phyloP scores from a whole-genome alignment of 2,113 vertebrate species.

The Ploceus nigricollis region DNA sequence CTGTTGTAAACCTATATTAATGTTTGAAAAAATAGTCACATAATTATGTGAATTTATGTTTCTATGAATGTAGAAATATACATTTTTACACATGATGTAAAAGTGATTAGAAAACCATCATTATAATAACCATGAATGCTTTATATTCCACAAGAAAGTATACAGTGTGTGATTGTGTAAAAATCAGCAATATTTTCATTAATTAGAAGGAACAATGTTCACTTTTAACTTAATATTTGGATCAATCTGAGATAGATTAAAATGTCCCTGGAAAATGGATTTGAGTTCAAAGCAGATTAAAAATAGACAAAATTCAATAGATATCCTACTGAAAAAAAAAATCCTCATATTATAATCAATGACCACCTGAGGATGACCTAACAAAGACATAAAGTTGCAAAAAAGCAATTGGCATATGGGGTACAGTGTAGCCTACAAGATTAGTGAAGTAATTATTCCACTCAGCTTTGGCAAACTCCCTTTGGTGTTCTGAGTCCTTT shows the following conservation, averaged over 20 bases:
- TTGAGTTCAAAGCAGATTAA: not conserved
- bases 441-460: not conserved
- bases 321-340: not conserved
- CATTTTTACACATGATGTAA: accelerated
- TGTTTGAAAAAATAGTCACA: not conserved
- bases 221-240: not conserved
- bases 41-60: not conserved
- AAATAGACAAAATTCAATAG: not conserved
- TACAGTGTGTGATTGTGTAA: not conserved
- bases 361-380: not conserved
- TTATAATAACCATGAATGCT: not conserved
- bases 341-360: not conserved
- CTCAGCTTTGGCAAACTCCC: not conserved
- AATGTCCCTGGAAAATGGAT: not conserved
- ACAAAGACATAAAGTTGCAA: not conserved
- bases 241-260: not conserved
- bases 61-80: not conserved
- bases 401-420: not conserved
- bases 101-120: not conserved
- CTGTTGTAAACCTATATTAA: not conserved
- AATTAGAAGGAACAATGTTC: not conserved
- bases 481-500: not conserved
- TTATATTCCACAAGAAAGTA: not conserved
- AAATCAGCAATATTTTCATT: not conserved
- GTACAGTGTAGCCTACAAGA: not conserved